phyloP scores from a whole-genome alignment of 2,888 invertebrate species.

The Mactromeris polynyma region DNA sequence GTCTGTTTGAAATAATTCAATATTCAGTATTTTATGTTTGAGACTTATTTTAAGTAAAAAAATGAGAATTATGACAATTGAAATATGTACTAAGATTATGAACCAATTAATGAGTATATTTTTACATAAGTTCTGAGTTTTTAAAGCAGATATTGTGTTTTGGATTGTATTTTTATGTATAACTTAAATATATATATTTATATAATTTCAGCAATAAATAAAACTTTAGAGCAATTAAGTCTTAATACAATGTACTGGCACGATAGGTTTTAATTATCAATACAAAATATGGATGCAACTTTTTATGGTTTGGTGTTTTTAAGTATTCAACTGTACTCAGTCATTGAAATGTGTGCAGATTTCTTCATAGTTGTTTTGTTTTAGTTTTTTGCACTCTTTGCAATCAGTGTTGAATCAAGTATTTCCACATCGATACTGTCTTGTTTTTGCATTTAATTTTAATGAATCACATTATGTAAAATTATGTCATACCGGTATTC shows the following conservation, averaged over 20 bases:
- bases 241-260: too few relatives aligned
- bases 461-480: not conserved
- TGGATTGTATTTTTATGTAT: not conserved
- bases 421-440: not conserved
- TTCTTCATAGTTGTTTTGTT: slow-evolving; percentile 7
- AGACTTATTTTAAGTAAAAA: not conserved
- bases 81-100: too few relatives aligned
- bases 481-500: not conserved
- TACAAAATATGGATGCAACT: not conserved
- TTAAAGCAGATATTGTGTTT: not conserved
- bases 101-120: not conserved
- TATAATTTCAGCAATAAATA: too few relatives aligned
- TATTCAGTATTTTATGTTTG: not conserved
- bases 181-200: not conserved
- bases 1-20: not conserved
- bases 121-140: not conserved
- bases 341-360: not conserved
- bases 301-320: not conserved
- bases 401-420: not conserved
- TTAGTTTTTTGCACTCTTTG: not conserved
- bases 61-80: not conserved
- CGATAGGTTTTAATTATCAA: not conserved
- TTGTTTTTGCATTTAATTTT: slow-evolving; percentile 4
- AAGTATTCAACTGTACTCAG: not conserved
- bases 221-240: too few relatives aligned